Conservation (phyloP, 2,113 vertebrate genomes). For the Hipposideros armiger region DNA sequence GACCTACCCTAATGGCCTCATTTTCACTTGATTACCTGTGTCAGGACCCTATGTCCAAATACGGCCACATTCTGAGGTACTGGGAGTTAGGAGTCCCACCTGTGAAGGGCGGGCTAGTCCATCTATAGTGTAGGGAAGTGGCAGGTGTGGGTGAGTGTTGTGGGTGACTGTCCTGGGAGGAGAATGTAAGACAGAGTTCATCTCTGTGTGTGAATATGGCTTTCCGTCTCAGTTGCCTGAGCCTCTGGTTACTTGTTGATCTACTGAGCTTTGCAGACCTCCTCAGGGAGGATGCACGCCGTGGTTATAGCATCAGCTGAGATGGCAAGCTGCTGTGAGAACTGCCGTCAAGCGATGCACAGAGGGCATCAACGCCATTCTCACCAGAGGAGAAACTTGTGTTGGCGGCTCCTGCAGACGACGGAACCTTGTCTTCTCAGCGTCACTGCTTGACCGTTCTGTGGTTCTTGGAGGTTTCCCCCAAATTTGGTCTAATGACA, state of each 20-base stretch:
- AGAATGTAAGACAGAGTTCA: not conserved
- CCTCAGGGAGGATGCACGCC: not conserved
- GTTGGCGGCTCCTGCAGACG: not conserved
- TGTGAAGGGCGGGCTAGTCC: fast-evolving
- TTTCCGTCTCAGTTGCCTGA: not conserved
- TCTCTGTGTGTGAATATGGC: not conserved
- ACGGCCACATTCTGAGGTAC: not conserved
- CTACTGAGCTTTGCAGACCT: not conserved
- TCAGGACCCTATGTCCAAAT: not conserved
- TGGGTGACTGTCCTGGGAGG: not conserved
- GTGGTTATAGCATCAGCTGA: not conserved
- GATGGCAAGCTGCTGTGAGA: not conserved
- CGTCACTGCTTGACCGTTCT: not conserved
- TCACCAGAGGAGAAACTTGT: not conserved
- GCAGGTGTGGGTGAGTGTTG: too few species aligned
- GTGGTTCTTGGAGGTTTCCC: not conserved
- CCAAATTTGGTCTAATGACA: not conserved
- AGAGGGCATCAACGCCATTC: fast-evolving
- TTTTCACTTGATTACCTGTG: not conserved
- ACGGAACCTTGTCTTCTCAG: not conserved
- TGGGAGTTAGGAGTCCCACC: too few species aligned
- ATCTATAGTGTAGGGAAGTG: fast-evolving
- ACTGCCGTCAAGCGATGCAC: fast-evolving
- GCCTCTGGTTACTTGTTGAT: not conserved
- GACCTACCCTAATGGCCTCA: not conserved